Conservation (phyloP, 1,140 invertebrate genomes). For the Zelostemma sp. region DNA sequence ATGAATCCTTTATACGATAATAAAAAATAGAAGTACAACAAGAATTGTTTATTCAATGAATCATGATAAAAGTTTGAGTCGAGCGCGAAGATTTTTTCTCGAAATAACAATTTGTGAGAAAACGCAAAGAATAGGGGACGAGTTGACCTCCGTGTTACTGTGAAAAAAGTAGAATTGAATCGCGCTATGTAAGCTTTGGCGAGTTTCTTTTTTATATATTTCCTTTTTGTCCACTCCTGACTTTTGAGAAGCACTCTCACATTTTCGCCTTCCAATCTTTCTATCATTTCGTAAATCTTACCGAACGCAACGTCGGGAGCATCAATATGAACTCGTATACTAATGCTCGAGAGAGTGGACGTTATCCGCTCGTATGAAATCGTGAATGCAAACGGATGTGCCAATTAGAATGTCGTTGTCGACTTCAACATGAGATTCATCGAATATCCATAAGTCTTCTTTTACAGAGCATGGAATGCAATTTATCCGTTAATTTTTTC, state of each 20-base stretch:
- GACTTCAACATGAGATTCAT: constrained; percentile 30
- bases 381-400: constrained; percentile 14
- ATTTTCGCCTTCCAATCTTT: constrained; percentile 8
- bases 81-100: neutral
- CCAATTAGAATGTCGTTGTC: constrained; percentile 31
- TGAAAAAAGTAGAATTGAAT: neutral
- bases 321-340: constrained; percentile 5
- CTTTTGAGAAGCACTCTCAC: neutral
- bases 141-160: too few relatives aligned
- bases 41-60: too few relatives aligned
- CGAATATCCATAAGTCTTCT: constrained; percentile 22
- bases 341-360: constrained; percentile 17
- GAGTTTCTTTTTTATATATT: neutral
- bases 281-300: constrained; percentile 28
- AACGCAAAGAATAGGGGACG: too few relatives aligned
- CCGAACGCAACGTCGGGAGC: neutral
- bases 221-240: constrained; percentile 10
- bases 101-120: too few relatives aligned
- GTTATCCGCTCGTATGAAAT: constrained; percentile 38
- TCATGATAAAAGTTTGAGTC: too few relatives aligned
- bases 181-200: neutral
- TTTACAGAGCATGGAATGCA: constrained; percentile 33
- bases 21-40: too few relatives aligned
- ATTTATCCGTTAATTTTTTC: constrained; percentile 5
- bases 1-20: too few relatives aligned